phyloP scores from a whole-genome alignment of 2,113 vertebrate species.

The Cottus gobio region DNA sequence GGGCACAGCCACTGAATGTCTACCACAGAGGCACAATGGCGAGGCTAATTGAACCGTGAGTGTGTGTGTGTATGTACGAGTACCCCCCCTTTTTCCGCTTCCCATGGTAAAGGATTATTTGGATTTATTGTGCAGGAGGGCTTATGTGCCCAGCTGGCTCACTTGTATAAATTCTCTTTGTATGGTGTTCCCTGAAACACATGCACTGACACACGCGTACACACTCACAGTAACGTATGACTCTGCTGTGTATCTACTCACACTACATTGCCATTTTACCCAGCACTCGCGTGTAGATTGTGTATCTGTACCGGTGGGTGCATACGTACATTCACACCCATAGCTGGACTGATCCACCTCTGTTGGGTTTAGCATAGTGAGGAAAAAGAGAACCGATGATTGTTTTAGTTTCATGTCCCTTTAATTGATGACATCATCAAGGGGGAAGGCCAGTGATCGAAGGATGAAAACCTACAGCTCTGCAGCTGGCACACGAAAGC shows the following conservation, averaged over 20 bases:
- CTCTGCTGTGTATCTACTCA: constrained; percentile 42
- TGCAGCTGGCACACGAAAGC: constrained; percentile 62
- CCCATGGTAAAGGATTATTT: constrained; percentile 84
- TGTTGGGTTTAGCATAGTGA: constrained; percentile 4
- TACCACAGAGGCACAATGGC: constrained; percentile 66
- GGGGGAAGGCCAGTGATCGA: constrained; percentile 56
- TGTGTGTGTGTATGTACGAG: constrained; percentile 41
- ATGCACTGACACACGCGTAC: constrained; percentile 17
- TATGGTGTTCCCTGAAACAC: constrained; percentile 62
- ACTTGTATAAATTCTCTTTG: constrained; percentile 81
- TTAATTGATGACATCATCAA: constrained; percentile 76
- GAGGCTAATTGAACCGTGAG: constrained; percentile 67
- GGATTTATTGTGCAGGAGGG: constrained; percentile 82
- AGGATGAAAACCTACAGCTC: constrained; percentile 58
- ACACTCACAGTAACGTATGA: constrained; percentile 29
- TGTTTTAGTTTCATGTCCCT: constrained; percentile 64
- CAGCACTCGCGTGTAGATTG: constrained; percentile 19
- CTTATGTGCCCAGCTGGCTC: constrained; percentile 85
- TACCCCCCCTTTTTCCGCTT: constrained; percentile 62
- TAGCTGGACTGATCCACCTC: constrained; percentile 23
- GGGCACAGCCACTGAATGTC: constrained; percentile 67
- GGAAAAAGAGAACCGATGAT: constrained; percentile 14
- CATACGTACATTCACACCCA: constrained; percentile 5
- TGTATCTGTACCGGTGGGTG: constrained; percentile 16
- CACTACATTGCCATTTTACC: constrained; percentile 33